Percentiles rank a stretch among this genome's conserved stretches.
Evolutionary conservation across 2,797 vertebrate genomes (phyloP).

Genomic region (Lutjanus argentimaculatus): DNA sequence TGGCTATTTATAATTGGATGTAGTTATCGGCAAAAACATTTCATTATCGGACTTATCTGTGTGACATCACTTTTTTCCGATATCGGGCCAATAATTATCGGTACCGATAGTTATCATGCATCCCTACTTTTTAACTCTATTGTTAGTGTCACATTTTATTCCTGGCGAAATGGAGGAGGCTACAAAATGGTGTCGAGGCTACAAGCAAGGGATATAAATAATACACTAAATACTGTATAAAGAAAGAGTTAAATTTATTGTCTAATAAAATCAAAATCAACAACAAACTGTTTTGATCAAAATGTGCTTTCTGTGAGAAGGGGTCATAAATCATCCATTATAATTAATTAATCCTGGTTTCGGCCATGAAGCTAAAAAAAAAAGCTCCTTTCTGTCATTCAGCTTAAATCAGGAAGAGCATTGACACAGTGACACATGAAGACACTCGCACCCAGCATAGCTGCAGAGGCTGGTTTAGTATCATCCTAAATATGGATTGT

Average conservation of each 20-base stretch:
- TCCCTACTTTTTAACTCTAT: not conserved
- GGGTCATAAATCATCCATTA: not conserved
- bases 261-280: not conserved
- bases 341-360: not conserved
- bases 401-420: slow-evolving; percentile 6
- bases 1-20: too few relatives aligned
- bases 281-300: not conserved
- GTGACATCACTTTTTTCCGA: too few relatives aligned
- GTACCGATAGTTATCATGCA: too few relatives aligned
- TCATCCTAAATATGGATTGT: slow-evolving; percentile 51
- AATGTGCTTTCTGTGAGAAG: not conserved
- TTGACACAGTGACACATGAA: slow-evolving; percentile 35
- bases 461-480: not conserved
- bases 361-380: slow-evolving; percentile 1
- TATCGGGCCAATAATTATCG: too few relatives aligned
- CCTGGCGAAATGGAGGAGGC: not conserved
- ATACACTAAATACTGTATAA: not conserved
- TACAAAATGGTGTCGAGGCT: not conserved
- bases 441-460: not conserved
- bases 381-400: slow-evolving; percentile 19
- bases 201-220: not conserved
- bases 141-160: not conserved
- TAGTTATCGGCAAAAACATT: too few relatives aligned
- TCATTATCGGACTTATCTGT: too few relatives aligned
- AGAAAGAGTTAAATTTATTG: not conserved